These are phyloP conservation scores for Bos javanicus DNA, from an alignment of 2,113 vertebrate genomes.

Conservation along the genomic window DNA sequence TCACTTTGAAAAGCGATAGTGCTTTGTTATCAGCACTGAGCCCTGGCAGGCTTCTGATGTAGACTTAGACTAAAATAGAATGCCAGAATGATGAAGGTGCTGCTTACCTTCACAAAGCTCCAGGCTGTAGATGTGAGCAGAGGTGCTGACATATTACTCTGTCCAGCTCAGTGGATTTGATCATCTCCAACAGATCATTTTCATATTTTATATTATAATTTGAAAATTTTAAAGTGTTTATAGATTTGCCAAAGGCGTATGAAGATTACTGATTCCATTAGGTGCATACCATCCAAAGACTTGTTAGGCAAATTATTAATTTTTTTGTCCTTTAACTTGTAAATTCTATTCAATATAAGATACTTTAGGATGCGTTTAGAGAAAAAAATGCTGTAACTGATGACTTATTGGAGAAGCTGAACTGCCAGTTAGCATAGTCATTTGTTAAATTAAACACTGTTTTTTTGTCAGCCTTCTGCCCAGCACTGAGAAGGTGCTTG, in stretches of 20 bases:
- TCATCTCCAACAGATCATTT: constrained; percentile 50
- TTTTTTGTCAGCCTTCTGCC: background rate
- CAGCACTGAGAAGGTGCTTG: background rate
- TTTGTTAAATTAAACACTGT: background rate
- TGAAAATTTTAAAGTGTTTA: constrained; percentile 9
- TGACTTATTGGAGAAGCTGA: background rate
- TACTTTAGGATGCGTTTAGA: background rate
- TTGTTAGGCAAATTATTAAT: constrained; percentile 45
- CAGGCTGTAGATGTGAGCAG: constrained; percentile 5
- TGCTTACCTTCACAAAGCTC: constrained; percentile 59
- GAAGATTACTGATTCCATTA: background rate
- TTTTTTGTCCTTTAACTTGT: constrained; percentile 29
- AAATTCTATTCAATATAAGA: background rate
- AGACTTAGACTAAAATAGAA: constrained; percentile 78
- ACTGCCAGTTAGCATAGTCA: background rate
- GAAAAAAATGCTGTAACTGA: background rate
- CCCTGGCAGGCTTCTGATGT: constrained; percentile 76
- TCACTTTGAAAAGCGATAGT: constrained; percentile 80
- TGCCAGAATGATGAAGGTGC: constrained; percentile 77
- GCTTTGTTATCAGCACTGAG: constrained; percentile 80
- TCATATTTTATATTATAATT: background rate
- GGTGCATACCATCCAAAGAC: background rate
- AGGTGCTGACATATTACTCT: constrained; percentile 38
- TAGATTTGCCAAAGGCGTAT: constrained; percentile 27
- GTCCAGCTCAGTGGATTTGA: constrained; percentile 48